Evolutionary conservation across 64 coral and sea anemone genomes (phyloP).

Genomic region (Orbicella faveolata): DNA sequence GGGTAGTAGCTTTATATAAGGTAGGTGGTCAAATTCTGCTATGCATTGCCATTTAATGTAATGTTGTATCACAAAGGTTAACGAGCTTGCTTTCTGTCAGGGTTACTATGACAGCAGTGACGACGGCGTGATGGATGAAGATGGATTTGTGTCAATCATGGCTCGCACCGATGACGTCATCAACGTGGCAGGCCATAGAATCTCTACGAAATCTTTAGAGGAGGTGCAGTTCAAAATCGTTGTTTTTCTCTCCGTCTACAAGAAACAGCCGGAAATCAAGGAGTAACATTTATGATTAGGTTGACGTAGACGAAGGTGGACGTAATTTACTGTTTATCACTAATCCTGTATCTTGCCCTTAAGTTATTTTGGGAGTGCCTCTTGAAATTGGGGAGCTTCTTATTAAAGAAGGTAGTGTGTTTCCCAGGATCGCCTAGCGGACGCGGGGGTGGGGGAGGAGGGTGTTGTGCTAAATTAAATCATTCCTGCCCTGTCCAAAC

Average conservation of each 20-base stretch:
- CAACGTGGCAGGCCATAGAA: conserved; percentile 92
- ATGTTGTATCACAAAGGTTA: not conserved
- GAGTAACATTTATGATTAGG: too few relatives aligned
- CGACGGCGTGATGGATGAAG: conserved; percentile 85
- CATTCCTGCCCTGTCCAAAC: too few relatives aligned
- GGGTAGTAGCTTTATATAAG: not conserved
- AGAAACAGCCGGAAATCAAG: too few relatives aligned
- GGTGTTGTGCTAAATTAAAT: too few relatives aligned
- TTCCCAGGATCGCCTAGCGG: too few relatives aligned
- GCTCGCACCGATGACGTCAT: conserved; percentile 99
- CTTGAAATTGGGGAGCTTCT: too few relatives aligned
- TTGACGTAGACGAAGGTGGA: too few relatives aligned
- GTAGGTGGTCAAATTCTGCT: not conserved
- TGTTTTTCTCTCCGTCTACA: not conserved
- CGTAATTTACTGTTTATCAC: too few relatives aligned
- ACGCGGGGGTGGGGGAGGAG: not conserved
- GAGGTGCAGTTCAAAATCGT: conserved; percentile 51
- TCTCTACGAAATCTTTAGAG: conserved; percentile 94
- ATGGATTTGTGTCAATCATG: conserved; percentile 97
- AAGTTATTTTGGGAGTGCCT: too few relatives aligned
- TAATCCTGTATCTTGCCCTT: too few relatives aligned
- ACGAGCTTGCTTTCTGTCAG: conserved; percentile 2
- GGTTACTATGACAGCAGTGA: conserved; percentile 96
- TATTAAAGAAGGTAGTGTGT: too few relatives aligned
- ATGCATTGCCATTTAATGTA: too few relatives aligned